Conservation (phyloP, 2,113 vertebrate species). For the Hiodon tergisus region DNA sequence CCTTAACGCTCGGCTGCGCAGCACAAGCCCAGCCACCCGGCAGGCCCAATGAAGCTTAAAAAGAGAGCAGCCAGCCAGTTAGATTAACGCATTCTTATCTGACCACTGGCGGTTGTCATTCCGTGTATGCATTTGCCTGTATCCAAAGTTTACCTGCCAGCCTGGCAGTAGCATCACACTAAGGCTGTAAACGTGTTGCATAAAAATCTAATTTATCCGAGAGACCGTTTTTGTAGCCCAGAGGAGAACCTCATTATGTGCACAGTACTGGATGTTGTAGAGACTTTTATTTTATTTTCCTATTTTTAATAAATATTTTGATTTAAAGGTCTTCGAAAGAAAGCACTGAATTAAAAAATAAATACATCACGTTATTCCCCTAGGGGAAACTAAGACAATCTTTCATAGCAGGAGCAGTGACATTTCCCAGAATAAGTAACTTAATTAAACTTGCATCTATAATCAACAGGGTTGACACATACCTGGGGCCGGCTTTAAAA, state of each 20-base stretch:
- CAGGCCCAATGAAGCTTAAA: conserved; percentile 15
- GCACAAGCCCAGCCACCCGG: conserved; percentile 13
- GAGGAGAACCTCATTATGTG: conserved; percentile 3
- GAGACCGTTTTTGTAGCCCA: conserved; percentile 10
- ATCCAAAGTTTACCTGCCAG: neutral
- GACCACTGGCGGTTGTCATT: conserved; percentile 16
- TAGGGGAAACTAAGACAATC: too few species aligned
- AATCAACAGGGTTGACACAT: too few species aligned
- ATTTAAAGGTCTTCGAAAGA: too few species aligned
- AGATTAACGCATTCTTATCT: conserved; percentile 33
- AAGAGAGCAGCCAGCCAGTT: conserved; percentile 36
- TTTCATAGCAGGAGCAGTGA: too few species aligned
- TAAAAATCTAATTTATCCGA: conserved; percentile 16
- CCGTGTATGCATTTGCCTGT: neutral
- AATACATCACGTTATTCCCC: too few species aligned
- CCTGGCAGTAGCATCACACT: neutral
- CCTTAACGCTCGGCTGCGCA: conserved; percentile 59
- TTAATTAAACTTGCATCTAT: too few species aligned
- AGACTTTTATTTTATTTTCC: too few species aligned
- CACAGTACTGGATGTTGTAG: neutral
- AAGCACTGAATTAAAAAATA: too few species aligned
- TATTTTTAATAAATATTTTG: too few species aligned
- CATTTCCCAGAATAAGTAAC: too few species aligned
- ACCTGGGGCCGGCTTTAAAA: too few species aligned
- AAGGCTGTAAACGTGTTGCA: conserved; percentile 16